A percentile compares a stretch with the other conserved stretches of the same genome.
Conservation (phyloP, 1,140 invertebrate species). For the Calliopsis andreniformis region DNA sequence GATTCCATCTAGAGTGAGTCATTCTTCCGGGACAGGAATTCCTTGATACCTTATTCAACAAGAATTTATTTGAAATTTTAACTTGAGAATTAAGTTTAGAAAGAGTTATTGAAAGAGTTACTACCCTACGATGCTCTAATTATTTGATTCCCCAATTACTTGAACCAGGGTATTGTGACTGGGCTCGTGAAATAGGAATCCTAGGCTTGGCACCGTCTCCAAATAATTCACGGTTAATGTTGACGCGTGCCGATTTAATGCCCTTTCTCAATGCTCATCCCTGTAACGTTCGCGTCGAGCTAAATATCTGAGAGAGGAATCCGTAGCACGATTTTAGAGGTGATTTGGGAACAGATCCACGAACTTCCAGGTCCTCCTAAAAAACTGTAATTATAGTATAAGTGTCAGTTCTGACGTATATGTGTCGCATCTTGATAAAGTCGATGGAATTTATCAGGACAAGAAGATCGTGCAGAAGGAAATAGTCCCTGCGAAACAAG, state of each 20-base stretch:
- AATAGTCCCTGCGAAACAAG: slow-evolving; percentile 47
- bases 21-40: too few species aligned
- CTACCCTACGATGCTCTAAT: too few species aligned
- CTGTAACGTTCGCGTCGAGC: not conserved
- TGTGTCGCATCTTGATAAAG: not conserved
- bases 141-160: too few species aligned
- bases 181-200: too few species aligned
- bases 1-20: too few species aligned
- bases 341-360: not conserved
- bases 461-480: slow-evolving; percentile 13
- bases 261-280: not conserved
- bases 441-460: slow-evolving; percentile 8
- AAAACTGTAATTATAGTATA: too few species aligned
- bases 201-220: not conserved
- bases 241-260: not conserved
- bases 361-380: not conserved
- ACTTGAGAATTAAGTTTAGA: too few species aligned
- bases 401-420: too few species aligned
- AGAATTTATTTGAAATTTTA: too few species aligned
- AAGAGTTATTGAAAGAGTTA: too few species aligned
- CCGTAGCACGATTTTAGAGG: not conserved
- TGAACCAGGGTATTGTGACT: too few species aligned
- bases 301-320: not conserved
- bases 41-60: too few species aligned
- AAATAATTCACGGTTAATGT: not conserved